These are phyloP conservation scores for Arrhamphus sclerolepis DNA, from an alignment of 2,797 vertebrate species.

Conservation along the genomic window DNA sequence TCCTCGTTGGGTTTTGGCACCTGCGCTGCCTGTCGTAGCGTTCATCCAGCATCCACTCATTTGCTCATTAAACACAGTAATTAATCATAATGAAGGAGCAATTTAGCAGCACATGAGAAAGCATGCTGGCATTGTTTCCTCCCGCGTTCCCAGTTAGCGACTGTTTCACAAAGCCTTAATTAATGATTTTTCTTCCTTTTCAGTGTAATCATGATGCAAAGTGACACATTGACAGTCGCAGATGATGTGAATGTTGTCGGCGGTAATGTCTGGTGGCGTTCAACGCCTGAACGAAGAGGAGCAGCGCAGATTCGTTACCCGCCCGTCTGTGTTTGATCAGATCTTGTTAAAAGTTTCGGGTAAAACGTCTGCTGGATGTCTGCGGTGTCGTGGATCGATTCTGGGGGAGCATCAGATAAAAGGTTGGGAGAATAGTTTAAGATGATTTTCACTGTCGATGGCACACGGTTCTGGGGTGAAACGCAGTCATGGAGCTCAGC, in stretches of 20 bases:
- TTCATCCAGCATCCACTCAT: conserved; percentile 7
- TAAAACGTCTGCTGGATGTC: too few relatives aligned
- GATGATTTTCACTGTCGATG: too few relatives aligned
- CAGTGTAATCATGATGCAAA: background rate
- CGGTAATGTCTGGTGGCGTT: background rate
- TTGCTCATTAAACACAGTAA: conserved; percentile 29
- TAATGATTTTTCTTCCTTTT: conserved; percentile 9
- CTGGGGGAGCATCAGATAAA: too few relatives aligned
- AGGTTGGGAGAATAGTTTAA: too few relatives aligned
- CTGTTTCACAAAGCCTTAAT: conserved; percentile 7
- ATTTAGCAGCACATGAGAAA: conserved; percentile 26
- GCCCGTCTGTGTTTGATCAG: background rate
- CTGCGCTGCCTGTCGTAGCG: background rate
- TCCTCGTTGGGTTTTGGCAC: conserved; percentile 5
- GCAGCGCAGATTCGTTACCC: background rate
- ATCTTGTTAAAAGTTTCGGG: background rate
- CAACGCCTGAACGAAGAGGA: background rate
- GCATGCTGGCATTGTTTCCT: conserved; percentile 18
- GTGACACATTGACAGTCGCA: background rate
- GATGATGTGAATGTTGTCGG: background rate
- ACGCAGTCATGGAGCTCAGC: too few relatives aligned
- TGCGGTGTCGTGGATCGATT: too few relatives aligned
- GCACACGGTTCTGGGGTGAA: too few relatives aligned
- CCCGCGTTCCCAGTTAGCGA: background rate
- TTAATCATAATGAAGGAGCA: conserved; percentile 35